Evolutionary conservation across 2,113 vertebrate species (phyloP).

Genomic region (Thermophis baileyi): DNA sequence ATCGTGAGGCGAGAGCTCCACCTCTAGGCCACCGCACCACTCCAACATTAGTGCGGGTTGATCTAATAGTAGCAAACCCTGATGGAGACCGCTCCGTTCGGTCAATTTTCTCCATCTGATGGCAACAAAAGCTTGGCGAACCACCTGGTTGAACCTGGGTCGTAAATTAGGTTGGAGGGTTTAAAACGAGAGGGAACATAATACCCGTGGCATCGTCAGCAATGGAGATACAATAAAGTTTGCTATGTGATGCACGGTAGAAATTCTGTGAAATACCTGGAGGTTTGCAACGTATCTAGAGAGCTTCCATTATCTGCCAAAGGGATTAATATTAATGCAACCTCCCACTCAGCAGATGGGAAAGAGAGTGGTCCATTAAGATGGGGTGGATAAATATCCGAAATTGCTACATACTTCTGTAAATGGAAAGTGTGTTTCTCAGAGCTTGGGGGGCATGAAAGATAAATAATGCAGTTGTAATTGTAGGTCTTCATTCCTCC

Average conservation of each 20-base stretch:
- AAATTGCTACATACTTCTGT: neutral
- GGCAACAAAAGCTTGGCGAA: neutral
- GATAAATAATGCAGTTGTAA: fast-evolving
- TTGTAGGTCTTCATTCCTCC: neutral
- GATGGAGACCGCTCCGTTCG: too few species aligned
- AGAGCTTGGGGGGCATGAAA: neutral
- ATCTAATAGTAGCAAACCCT: too few species aligned
- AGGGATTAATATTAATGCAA: neutral
- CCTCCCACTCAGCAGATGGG: neutral
- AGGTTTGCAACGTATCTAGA: neutral
- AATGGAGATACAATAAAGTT: neutral
- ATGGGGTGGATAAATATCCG: neutral
- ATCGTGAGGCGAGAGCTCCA: too few species aligned
- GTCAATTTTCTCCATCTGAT: too few species aligned
- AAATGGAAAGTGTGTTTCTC: constrained; percentile 2
- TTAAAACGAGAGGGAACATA: neutral
- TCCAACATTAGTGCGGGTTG: too few species aligned
- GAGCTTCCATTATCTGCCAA: neutral
- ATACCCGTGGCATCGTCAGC: neutral
- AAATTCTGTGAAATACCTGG: neutral
- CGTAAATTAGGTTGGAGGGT: neutral
- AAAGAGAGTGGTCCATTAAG: constrained; percentile 4
- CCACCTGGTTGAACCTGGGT: neutral
- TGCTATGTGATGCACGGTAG: too few species aligned
- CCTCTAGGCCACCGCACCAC: too few species aligned